A percentile compares a stretch with the other conserved stretches of the same genome.
These are phyloP conservation scores for Thymallus thymallus DNA, from an alignment of 2,113 vertebrate species.

Conservation along the genomic window DNA sequence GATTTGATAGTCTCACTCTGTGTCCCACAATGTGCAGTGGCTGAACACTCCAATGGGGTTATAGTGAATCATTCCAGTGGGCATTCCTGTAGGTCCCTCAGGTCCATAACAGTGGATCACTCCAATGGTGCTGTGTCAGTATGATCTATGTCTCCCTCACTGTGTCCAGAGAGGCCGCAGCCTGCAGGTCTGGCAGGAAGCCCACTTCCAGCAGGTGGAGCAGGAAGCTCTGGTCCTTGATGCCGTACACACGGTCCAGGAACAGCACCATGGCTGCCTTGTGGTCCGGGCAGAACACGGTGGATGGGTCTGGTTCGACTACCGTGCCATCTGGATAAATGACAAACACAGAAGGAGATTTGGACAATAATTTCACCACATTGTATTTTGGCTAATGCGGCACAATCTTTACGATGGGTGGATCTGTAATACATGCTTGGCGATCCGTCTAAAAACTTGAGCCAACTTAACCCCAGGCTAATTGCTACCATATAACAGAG, in stretches of 20 bases:
- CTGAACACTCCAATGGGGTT: neutral
- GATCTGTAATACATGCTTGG: no score
- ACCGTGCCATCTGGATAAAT: constrained; percentile 83
- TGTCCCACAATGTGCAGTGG: neutral
- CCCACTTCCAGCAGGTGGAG: constrained; percentile 88
- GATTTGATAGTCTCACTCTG: neutral
- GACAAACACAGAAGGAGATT: neutral
- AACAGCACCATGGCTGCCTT: constrained; percentile 98
- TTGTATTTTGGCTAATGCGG: no score
- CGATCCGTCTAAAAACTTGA: no score
- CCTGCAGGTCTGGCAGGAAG: constrained; percentile 92
- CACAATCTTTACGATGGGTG: constrained; percentile 37
- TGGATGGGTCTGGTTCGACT: constrained; percentile 89
- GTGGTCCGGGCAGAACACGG: constrained; percentile 94
- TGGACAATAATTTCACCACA: no score
- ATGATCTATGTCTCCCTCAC: constrained; percentile 63
- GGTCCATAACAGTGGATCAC: neutral
- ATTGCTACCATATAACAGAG: constrained; percentile 44
- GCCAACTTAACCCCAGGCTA: constrained; percentile 24
- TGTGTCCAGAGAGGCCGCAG: constrained; percentile 88
- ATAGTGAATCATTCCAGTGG: neutral
- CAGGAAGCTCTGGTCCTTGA: constrained; percentile 86
- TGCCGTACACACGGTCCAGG: constrained; percentile 92
- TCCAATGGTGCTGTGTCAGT: neutral
- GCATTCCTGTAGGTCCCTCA: neutral